Evolutionary conservation across 2,888 invertebrate genomes (phyloP), one percentile per base, ranked within the genome.

Genomic region (Dascillus cervinus): DNA sequence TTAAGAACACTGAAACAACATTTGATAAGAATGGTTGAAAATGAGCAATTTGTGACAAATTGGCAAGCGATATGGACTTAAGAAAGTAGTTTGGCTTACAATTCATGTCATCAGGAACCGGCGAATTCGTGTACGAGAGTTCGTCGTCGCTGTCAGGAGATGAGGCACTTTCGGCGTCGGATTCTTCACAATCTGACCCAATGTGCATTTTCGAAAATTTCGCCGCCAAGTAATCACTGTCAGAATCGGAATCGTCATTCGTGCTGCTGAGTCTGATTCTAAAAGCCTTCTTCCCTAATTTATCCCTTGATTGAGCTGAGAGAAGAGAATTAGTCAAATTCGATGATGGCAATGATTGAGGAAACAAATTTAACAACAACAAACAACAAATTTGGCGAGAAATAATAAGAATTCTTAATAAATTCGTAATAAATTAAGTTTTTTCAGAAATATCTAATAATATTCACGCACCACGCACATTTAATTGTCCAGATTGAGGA

Each of bases 61-160:
- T 17, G 8, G 8, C 17, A 17, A 17, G 17, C 4, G 8, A 17
- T 17, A 17, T 17, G 17, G 8, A 6, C 8, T 6, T 8, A 22
- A 4, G 32, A 13, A 28, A 29, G 15, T 13, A 26, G 3, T 12
- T 10, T 15, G 17, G 60, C 71, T 71, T 68, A 83, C 84, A 75
- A 52, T 82, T 82, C 4, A 80, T 79, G 52, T 89, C 88, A 50
- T 88, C 88, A n/a, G 75, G 79, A 22, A 79, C 56, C 2, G 83
- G 81, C 2, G 82, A 78, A 32, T 72, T 70, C 1, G 70, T 66
- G 32, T 74, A 64, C 3, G 78, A 73, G 21, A 67, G 62, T 25
- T 71, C 72, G 11, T 73, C 77, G 34, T 78, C 80, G 43, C 72
- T 76, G 32, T 70, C 72, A 29, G 44, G 41, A 3, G 37, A 43